phyloP scores from a whole-genome alignment of 2,113 vertebrate species.

The Bagarius yarrelli region DNA sequence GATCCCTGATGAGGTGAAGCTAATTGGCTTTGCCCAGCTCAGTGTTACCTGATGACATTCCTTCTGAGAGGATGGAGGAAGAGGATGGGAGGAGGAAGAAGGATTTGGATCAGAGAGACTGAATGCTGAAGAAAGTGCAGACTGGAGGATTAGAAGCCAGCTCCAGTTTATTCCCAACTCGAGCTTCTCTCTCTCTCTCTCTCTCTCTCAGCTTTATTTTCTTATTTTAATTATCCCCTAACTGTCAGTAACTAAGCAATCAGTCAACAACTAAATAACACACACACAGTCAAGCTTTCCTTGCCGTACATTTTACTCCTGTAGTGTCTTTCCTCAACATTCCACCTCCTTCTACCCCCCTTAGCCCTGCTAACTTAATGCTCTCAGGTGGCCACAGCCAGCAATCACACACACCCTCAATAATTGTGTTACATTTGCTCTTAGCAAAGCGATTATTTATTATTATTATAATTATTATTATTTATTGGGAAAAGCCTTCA shows the following conservation, averaged over 20 bases:
- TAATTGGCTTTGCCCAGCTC: constrained; percentile 97
- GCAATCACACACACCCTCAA: constrained; percentile 65
- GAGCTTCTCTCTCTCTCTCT: constrained; percentile 13
- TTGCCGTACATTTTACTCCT: background rate
- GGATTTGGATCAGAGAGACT: constrained; percentile 74
- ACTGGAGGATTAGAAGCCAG: background rate
- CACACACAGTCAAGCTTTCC: constrained; percentile 9
- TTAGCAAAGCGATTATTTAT: constrained; percentile 59
- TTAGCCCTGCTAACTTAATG: constrained; percentile 70
- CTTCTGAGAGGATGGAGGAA: constrained; percentile 46
- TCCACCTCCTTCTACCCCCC: constrained; percentile 61
- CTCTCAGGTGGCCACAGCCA: constrained; percentile 87
- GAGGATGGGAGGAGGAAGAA: constrained; percentile 61
- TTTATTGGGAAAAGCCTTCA: constrained; percentile 65
- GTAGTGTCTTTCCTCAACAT: constrained; percentile 51
- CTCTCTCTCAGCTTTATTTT: constrained; percentile 40
- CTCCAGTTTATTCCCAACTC: constrained; percentile 17
- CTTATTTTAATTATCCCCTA: constrained; percentile 30
- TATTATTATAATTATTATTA: constrained; percentile 64
- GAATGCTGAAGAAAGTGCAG: constrained; percentile 57
- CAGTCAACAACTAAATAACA: constrained; percentile 11
- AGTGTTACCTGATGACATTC: constrained; percentile 88
- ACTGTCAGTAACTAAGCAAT: constrained; percentile 34
- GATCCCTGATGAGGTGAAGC: constrained; percentile 95
- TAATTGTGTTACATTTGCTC: constrained; percentile 69